Evolutionary conservation across 2,888 invertebrate species (phyloP), one percentile per base, ranked within the genome.

Genomic region (Ichneumoninae sp.): DNA sequence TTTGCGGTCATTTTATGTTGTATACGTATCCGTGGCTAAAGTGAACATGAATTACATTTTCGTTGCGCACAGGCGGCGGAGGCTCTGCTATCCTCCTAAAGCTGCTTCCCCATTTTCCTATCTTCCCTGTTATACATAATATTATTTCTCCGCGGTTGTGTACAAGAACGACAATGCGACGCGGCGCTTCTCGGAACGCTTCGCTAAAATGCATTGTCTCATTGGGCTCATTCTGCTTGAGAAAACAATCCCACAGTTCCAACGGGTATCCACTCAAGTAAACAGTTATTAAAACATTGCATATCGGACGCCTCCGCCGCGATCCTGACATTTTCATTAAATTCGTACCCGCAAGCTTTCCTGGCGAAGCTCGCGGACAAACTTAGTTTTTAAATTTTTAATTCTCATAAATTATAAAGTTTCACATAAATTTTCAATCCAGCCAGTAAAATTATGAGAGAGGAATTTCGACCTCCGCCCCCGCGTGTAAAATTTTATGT

Each of bases 31-130:
- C 33, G 57, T 8, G 68, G 69, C 19, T 77, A 77, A 77, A 68
- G 57, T 26, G 77, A 54, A 30, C 47, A 19, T 57, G 40, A 77
- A 77, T 77, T 77, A 77, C 47, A 40, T 57, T 77, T 57, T 47
- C 69, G 50, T 54, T 65, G 10, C 13, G 7, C 69, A 54, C 30
- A 16, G 3, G 16, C 63, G n/a, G 5, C 63, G 16, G 33, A 10
- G 33, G 63, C 63, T 63, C 6, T n/a, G 4, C 63, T 33, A 63
- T 63, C 33, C 33, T 33, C 26, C 30, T 6, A 36, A 74, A 74
- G 44, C 19, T 26, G 30, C 30, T 74, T 54, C 22, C 19, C 30
- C 36, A 54, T 36, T 71, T 71, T 19, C 8, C 30, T 30, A 36
- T 13, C 33, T 16, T 16, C 54, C 5, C 10, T 71, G 52, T 54